A percentile compares a stretch with the other conserved stretches of the same genome.
Conservation (phyloP, 2,113 vertebrate genomes). For the Hyperopisus bebe region DNA sequence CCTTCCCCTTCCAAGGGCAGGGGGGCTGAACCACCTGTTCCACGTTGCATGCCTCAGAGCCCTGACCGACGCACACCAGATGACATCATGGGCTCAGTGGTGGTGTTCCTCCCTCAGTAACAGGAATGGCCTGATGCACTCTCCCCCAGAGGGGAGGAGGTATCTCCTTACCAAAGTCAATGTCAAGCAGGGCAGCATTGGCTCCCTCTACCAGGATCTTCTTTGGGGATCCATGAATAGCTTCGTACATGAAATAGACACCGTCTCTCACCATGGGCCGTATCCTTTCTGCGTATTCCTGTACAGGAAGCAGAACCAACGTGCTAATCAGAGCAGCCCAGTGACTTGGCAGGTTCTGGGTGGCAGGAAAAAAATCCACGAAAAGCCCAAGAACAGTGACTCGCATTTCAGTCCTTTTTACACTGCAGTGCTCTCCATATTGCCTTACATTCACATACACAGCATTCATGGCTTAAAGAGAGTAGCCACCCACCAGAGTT, state of each 20-base stretch:
- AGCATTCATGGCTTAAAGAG: background rate
- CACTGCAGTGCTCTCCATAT: background rate
- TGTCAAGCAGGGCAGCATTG: conserved; percentile 93
- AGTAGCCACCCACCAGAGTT: background rate
- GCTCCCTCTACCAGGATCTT: conserved; percentile 96
- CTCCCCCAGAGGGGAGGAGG: too few species aligned
- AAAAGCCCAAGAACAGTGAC: background rate
- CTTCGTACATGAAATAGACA: conserved; percentile 94
- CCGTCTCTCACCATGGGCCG: conserved; percentile 92
- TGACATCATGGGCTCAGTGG: background rate
- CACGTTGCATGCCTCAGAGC: background rate
- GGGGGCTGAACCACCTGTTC: background rate
- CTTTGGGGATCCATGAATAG: conserved; percentile 83
- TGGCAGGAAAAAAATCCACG: background rate
- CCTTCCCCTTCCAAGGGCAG: background rate
- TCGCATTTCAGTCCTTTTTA: background rate
- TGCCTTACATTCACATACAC: background rate
- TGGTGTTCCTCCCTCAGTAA: background rate
- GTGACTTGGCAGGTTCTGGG: background rate
- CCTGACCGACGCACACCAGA: background rate
- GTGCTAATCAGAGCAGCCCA: background rate
- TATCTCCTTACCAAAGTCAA: conserved; percentile 80
- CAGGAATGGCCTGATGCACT: background rate
- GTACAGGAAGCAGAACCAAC: conserved; percentile 21
- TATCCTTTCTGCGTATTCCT: conserved; percentile 88